Base-by-base conservation (phyloP, 2,113 vertebrate genomes). In the Toxotes chatareus region DNA sequence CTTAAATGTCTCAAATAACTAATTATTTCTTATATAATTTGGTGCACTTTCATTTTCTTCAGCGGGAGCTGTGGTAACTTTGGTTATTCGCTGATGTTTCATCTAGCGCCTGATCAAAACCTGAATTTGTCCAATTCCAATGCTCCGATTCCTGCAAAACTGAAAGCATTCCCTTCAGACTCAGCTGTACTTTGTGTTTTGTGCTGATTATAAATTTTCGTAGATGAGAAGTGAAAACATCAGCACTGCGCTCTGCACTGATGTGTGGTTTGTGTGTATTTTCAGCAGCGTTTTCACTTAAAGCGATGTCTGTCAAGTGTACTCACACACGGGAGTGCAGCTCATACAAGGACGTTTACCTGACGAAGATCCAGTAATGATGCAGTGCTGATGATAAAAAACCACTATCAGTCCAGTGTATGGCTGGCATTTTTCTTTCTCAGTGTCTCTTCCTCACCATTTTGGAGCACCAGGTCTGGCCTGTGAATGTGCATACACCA, bases 401-500 rank as follows among this genome's bases (percentile, higher is more conserved):
- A 27, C 34, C 61, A 36, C 74, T 40, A 85, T 84, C 82, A 78
- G 77, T 90, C 81, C 53, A 42, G 59, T 32, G 59, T 85, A 79
- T 46, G 17, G 79, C 68, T 27, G 27, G 27, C 44, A 65, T 87
- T 88, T 82, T 73, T 89, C 83, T 80, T 32, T 49, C 56, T 77
- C 71, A 55, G 40, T 27, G 69, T 74, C 44, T 81, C 69, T 78
- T 47, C 64, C 62, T 80, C 51, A 67, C 51, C 34, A 40, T 82
- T 73, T 55, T 23, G 47, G 34, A 77, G 72, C 82, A 73, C 61
- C 60, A 21, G 10, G 66, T 66, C 81, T 66, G 72, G 68, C 72
- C 44, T 82, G 72, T 70, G 65, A 86, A 88, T 91, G 88, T 76
- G 76, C 78, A 81, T 13, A 79, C 79, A 78, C 81, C 81, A 87